These are phyloP conservation scores for Macropis europaea DNA, from an alignment of 2,888 invertebrate species.

Conservation along the genomic window DNA sequence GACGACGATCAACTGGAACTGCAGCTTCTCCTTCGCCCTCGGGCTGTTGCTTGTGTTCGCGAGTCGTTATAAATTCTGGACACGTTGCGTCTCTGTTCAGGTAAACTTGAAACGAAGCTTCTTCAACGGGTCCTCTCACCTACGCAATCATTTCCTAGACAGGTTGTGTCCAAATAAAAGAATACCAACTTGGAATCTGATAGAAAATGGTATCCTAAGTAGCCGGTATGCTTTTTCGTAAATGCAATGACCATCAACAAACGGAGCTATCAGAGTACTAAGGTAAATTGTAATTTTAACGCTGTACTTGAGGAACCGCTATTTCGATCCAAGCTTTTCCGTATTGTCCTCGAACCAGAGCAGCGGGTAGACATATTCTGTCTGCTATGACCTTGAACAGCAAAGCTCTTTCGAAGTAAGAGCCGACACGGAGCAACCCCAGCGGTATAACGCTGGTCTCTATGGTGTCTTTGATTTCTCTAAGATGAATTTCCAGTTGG, in stretches of 20 bases:
- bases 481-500: conserved; percentile 72
- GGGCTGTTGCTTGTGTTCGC: not conserved
- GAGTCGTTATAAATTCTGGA: conserved; percentile 12
- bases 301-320: conserved; percentile 80
- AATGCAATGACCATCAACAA: too few species aligned
- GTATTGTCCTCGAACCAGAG: conserved; percentile 82
- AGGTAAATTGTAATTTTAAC: too few species aligned
- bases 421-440: conserved; percentile 83
- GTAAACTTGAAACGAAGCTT: conserved; percentile 6
- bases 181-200: not conserved
- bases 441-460: conserved; percentile 82
- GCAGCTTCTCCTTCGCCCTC: not conserved
- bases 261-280: too few species aligned
- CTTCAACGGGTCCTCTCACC: conserved; percentile 4
- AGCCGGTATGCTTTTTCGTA: too few species aligned
- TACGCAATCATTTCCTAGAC: too few species aligned
- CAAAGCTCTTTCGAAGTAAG: conserved; percentile 83
- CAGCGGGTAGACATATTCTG: conserved; percentile 83
- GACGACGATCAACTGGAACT: not conserved
- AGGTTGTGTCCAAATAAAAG: not conserved
- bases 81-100: not conserved
- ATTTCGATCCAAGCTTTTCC: conserved; percentile 85
- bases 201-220: not conserved
- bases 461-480: conserved; percentile 68
- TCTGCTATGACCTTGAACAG: conserved; percentile 86